Percentiles rank a stretch among this genome's conserved stretches.
Evolutionary conservation across 2,888 invertebrate genomes (phyloP).

Genomic region (Stictocephala bisonia): DNA sequence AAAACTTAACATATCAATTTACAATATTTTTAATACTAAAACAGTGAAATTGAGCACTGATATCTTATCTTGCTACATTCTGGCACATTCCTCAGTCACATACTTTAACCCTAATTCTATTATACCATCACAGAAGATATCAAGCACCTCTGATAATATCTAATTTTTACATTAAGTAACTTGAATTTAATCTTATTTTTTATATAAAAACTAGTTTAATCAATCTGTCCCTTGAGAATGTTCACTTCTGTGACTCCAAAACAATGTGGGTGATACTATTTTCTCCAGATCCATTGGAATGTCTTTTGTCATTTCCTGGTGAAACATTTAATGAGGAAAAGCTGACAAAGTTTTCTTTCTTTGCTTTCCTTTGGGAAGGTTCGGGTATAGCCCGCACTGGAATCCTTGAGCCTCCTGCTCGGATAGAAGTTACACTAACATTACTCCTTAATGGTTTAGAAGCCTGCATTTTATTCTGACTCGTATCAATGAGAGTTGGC

Average conservation of each 20-base stretch:
- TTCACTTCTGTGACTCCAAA: conserved; percentile 47
- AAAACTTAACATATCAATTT: conserved; percentile 18
- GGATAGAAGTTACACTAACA: conserved; percentile 59
- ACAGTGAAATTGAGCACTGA: conserved; percentile 24
- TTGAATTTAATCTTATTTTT: neutral
- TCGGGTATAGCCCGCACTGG: conserved; percentile 56
- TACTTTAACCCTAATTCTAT: neutral
- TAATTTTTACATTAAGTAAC: neutral
- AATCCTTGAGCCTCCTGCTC: conserved; percentile 56
- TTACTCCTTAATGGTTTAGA: conserved; percentile 50
- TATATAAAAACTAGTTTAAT: neutral
- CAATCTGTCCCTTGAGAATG: too few species aligned
- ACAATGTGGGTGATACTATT: conserved; percentile 49
- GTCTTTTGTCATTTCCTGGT: conserved; percentile 44
- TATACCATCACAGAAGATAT: conserved; percentile 36
- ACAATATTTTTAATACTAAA: conserved; percentile 16
- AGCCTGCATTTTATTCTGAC: conserved; percentile 33
- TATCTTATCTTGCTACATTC: conserved; percentile 24
- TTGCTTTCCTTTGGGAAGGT: conserved; percentile 44
- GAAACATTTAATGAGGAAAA: conserved; percentile 49
- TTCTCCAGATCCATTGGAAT: conserved; percentile 46
- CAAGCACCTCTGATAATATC: conserved; percentile 9
- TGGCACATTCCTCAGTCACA: conserved; percentile 31
- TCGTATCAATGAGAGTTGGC: conserved; percentile 45
- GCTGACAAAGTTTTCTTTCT: conserved; percentile 47